A percentile compares a stretch with the other conserved stretches of the same genome.
Conservation (phyloP, 2,888 invertebrate species). For the Aspidiotus rigidus region DNA sequence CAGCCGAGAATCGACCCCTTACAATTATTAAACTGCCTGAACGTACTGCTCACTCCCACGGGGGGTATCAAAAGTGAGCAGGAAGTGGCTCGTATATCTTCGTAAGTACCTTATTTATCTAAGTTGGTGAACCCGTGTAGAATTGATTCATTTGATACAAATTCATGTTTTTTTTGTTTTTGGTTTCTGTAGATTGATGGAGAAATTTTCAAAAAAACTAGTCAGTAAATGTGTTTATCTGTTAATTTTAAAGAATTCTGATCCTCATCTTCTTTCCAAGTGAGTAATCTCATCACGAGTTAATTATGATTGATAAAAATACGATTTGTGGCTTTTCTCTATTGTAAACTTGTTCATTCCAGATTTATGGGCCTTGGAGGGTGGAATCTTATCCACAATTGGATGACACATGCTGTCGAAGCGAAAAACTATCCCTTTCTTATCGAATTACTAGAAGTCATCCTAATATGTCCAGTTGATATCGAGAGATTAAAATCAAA, state of each 20-base stretch:
- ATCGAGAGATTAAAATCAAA: slow-evolving; percentile 83
- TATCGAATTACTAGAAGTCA: slow-evolving; percentile 72
- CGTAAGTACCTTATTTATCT: slow-evolving; percentile 44
- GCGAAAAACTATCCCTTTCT: slow-evolving; percentile 80
- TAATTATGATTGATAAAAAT: no score
- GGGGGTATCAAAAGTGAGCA: slow-evolving; percentile 81
- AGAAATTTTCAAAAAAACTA: slow-evolving; percentile 86
- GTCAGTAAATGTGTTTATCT: slow-evolving; percentile 93
- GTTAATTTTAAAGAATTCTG: slow-evolving; percentile 80
- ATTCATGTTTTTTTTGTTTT: slow-evolving; percentile 24
- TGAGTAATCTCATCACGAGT: slow-evolving; percentile 43
- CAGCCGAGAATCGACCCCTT: slow-evolving; percentile 90
- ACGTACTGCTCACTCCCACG: slow-evolving; percentile 68
- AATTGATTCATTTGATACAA: not conserved
- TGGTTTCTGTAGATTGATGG: slow-evolving; percentile 70
- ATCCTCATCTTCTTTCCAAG: slow-evolving; percentile 69
- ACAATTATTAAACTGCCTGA: slow-evolving; percentile 77
- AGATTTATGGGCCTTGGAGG: slow-evolving; percentile 83
- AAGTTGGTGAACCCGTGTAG: not conserved
- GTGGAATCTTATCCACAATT: slow-evolving; percentile 81
- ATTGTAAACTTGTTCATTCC: slow-evolving; percentile 36
- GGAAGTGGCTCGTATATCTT: slow-evolving; percentile 78
- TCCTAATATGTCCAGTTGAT: slow-evolving; percentile 79
- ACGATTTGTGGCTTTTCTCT: no score
- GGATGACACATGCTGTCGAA: slow-evolving; percentile 80